Evolutionary conservation across 2,888 invertebrate species (phyloP), one percentile per base, ranked within the genome.

Genomic region (Sarcophaga subvicina): DNA sequence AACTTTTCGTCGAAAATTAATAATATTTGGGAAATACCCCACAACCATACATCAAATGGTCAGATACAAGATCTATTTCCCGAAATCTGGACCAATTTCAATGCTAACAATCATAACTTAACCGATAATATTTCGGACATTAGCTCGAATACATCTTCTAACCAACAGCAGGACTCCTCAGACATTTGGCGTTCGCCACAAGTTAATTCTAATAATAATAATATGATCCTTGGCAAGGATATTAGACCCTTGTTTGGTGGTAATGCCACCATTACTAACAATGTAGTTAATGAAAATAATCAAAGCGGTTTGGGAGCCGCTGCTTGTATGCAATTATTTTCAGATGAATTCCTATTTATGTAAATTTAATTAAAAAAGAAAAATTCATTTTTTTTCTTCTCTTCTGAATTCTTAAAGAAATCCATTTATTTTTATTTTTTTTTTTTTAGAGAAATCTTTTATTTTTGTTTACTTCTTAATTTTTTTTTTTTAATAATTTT

Each of bases 271-370:
- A 62, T 62, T 12, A 20, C 11, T 6, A 80, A 78, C 37, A 49
- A 75, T 6, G 72, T 80, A 20, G 70, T 54, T 60, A 81, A 81
- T 82, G 87, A 87, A 87, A 87, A 84, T 78, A 84, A 80, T 71
- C 27, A 87, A 78, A 62, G 81, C 76, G 90, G 90, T 5, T 72
- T 87, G 67, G 89, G 89, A 45, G 89, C 88, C 69, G 89, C 87
- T 79, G 93, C 94, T 93, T 92, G 94, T 94, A 94, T 95, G 90
- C 95, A 95, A 92, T 94, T 95, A 86, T 95, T 95, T 92, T 95
- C 95, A 85, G 95, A 95, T 92, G 95, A 95, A 91, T 95, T 95
- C 93, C 94, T 95, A 87, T 84, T 87, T 84, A 82, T 87, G 87
- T 89, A 94, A 95, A 91, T 95, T 95, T 92, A 47, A 54, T 14